A percentile compares a stretch with the other conserved stretches of the same genome.
Evolutionary conservation across 2,113 vertebrate species (phyloP).

Genomic region (Psammodynastes pulverulentus): DNA sequence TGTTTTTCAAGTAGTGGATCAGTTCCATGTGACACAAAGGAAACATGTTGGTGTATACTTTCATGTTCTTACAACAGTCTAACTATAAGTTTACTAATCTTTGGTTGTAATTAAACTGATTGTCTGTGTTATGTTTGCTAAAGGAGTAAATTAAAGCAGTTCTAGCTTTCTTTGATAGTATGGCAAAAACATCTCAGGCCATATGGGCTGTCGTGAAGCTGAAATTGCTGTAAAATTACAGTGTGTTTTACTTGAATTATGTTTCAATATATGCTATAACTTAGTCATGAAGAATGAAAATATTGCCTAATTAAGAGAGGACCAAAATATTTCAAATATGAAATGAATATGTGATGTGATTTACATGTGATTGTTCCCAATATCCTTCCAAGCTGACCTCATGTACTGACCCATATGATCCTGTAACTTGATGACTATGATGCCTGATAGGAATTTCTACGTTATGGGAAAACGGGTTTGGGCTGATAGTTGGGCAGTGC

Average conservation of each 20-base stretch:
- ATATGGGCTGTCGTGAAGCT: neutral
- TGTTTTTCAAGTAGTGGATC: neutral
- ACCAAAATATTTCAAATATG: neutral
- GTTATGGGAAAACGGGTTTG: neutral
- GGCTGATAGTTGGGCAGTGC: neutral
- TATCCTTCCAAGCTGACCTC: neutral
- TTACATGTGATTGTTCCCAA: neutral
- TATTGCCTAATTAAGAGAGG: neutral
- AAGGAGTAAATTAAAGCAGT: neutral
- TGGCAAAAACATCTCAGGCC: neutral
- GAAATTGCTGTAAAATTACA: neutral
- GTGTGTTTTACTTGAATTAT: neutral
- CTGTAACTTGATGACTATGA: neutral
- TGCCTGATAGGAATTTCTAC: neutral
- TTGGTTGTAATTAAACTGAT: neutral
- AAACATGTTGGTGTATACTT: neutral
- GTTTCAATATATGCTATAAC: neutral
- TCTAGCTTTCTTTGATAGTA: neutral
- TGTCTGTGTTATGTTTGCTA: neutral
- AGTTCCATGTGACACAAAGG: neutral
- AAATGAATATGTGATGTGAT: neutral
- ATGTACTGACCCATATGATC: neutral
- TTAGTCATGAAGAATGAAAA: neutral
- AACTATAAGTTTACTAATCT: neutral
- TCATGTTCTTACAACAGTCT: neutral